A percentile compares a stretch with the other conserved stretches of the same genome.
Conservation (phyloP, 2,797 vertebrate genomes). For the Crocodylus rhombifer region DNA sequence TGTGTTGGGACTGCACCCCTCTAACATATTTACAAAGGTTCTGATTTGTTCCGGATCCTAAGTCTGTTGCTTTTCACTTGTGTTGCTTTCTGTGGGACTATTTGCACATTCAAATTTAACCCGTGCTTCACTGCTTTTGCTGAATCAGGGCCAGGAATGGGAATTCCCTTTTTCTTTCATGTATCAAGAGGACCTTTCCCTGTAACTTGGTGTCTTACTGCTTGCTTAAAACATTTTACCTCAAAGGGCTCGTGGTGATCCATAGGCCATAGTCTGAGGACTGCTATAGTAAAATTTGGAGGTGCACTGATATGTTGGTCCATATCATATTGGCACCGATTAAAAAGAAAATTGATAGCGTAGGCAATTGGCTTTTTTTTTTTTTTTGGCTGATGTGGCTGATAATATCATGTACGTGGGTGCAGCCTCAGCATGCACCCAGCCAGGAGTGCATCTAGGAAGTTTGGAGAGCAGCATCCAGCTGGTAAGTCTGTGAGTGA, state of each 20-base stretch:
- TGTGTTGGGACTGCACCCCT: rapidly evolving
- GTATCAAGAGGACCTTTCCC: not conserved
- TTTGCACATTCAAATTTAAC: rapidly evolving
- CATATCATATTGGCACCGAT: too few relatives aligned
- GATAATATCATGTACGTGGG: too few relatives aligned
- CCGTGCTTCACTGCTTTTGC: not conserved
- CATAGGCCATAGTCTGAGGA: not conserved
- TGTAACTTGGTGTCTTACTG: not conserved
- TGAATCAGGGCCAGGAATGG: not conserved
- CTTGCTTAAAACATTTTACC: not conserved
- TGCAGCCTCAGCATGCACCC: too few relatives aligned
- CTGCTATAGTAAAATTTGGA: not conserved
- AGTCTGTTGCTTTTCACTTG: rapidly evolving
- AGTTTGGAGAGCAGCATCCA: too few relatives aligned
- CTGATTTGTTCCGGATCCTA: rapidly evolving
- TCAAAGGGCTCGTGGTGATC: rapidly evolving
- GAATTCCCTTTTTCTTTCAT: not conserved
- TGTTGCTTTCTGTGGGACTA: rapidly evolving
- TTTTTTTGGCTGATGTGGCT: too few relatives aligned
- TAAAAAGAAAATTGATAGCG: too few relatives aligned
- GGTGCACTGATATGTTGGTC: too few relatives aligned
- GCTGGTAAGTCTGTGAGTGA: too few relatives aligned
- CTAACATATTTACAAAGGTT: rapidly evolving
- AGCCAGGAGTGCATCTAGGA: too few relatives aligned
- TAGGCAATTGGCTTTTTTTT: too few relatives aligned